phyloP scores from a whole-genome alignment of 1,140 invertebrate species.

The Bombus pyrosoma region DNA sequence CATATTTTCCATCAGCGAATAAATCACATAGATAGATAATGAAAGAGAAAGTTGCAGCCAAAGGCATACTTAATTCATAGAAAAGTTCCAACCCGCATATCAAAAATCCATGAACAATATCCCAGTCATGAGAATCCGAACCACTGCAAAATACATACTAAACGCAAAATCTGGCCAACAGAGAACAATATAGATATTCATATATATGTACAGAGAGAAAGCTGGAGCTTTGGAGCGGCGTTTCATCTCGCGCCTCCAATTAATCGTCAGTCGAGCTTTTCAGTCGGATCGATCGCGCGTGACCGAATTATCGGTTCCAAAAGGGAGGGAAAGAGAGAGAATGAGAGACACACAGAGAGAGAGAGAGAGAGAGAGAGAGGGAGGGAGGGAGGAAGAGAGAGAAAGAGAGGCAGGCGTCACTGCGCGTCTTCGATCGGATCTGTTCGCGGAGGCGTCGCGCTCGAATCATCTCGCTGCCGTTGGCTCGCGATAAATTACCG shows the following conservation, averaged over 20 bases:
- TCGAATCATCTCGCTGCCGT: constrained; percentile 48
- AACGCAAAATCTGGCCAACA: neutral
- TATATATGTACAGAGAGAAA: neutral
- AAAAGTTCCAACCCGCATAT: neutral
- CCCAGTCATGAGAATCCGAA: too few species aligned
- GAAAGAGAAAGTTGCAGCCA: neutral
- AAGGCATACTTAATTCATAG: neutral
- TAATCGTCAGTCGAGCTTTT: neutral
- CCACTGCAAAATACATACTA: neutral
- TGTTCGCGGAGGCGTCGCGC: constrained; percentile 24
- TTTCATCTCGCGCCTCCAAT: constrained; percentile 8
- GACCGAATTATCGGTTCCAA: constrained; percentile 24
- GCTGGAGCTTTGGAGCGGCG: neutral
- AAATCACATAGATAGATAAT: too few species aligned
- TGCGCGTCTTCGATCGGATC: constrained; percentile 35
- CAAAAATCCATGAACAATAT: neutral
- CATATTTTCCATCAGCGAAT: too few species aligned
- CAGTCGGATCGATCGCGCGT: constrained; percentile 24
- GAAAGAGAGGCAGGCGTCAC: neutral
- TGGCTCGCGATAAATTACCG: constrained; percentile 59
- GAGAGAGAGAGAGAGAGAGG: neutral
- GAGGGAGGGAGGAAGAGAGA: neutral
- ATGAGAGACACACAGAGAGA: neutral
- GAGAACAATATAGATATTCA: neutral
- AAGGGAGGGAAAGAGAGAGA: neutral